A percentile compares a stretch with the other conserved stretches of the same genome.
These are phyloP conservation scores for Tachina fera DNA, from an alignment of 2,888 invertebrate species.

Conservation along the genomic window DNA sequence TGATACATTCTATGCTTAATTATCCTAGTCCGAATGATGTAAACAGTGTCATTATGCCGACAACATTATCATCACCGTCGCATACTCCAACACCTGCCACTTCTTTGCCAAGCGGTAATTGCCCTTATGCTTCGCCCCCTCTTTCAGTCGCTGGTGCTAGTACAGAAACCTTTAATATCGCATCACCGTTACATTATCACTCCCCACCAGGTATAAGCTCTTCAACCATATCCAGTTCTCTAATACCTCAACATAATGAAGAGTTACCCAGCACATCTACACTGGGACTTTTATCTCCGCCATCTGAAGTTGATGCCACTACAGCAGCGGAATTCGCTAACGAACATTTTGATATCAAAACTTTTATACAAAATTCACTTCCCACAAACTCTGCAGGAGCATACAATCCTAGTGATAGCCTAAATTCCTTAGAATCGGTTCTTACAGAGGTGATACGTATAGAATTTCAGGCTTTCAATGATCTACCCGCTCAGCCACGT, in stretches of 20 bases:
- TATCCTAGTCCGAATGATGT: slow-evolving; percentile 71
- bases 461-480: slow-evolving; percentile 88
- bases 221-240: slow-evolving; percentile 19
- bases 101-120: slow-evolving; percentile 27
- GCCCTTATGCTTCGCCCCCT: slow-evolving; percentile 45
- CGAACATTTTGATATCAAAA: slow-evolving; percentile 76
- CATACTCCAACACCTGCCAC: slow-evolving; percentile 13
- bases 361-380: slow-evolving; percentile 74
- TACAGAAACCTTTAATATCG: slow-evolving; percentile 46
- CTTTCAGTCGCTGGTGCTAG: slow-evolving; percentile 2
- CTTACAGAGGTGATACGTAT: slow-evolving; percentile 93
- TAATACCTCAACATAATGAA: slow-evolving; percentile 44
- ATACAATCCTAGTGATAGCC: slow-evolving; percentile 74
- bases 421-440: slow-evolving; percentile 90
- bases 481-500: slow-evolving; percentile 75
- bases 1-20: slow-evolving; percentile 77
- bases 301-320: slow-evolving; percentile 60
- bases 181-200: slow-evolving; percentile 49
- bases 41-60: slow-evolving; percentile 23
- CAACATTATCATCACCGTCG: slow-evolving; percentile 33
- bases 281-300: slow-evolving; percentile 60
- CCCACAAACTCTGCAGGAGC: slow-evolving; percentile 74
- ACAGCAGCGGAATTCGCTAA: slow-evolving; percentile 64
- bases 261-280: slow-evolving; percentile 76
- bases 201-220: slow-evolving; percentile 30